These are phyloP conservation scores for human DNA, from an alignment of 2,113 vertebrate genomes.

Conservation along the genomic window GRCh38 chr1:241403001-241403500, in stretches of 20 bases:
- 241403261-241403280: not conserved
- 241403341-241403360: not conserved
- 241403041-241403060: not conserved
- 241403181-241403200: not conserved
- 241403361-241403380: not conserved
- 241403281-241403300: not conserved
- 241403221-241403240: not conserved
- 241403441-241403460: not conserved
- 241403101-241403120: not conserved
- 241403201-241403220: not conserved
- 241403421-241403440: not conserved
- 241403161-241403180: not conserved
- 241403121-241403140: not conserved
- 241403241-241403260: not conserved
- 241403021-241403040: not conserved
- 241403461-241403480: not conserved
- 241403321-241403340: not conserved
- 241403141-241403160: not conserved
- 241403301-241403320: not conserved
- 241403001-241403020: not conserved
- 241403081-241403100: not conserved
- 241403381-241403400: not conserved
- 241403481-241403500: not conserved
- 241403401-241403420: not conserved
- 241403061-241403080: not conserved